A percentile compares a stretch with the other conserved stretches of the same genome.
phyloP scores from a whole-genome alignment of 1,140 invertebrate genomes.

The Chionoecetes opilio region DNA sequence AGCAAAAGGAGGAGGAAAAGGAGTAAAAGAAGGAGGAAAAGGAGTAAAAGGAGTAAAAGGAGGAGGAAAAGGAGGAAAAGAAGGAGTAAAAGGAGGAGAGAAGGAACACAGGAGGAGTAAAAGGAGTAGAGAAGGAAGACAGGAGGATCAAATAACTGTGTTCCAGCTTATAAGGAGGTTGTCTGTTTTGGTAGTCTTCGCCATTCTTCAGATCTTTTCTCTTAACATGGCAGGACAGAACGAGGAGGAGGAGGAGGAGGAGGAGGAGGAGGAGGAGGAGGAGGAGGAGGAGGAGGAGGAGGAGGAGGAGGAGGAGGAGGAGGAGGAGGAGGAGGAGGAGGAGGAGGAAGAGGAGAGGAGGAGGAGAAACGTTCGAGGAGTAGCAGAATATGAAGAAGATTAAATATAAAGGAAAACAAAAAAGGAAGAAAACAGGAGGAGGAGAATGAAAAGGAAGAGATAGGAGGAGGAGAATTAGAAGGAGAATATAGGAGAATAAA shows the following conservation, averaged over 20 bases:
- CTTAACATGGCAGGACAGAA: no score
- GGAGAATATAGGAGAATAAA: not conserved
- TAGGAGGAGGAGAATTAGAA: not conserved
- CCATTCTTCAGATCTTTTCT: no score
- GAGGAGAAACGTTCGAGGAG: not conserved
- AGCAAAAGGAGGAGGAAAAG: no score
- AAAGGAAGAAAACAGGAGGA: not conserved
- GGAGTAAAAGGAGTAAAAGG: no score
- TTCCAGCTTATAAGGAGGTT: no score
- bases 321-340: not conserved
- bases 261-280: not conserved
- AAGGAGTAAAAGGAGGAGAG: no score
- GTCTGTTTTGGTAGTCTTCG: no score
- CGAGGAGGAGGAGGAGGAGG: no score
- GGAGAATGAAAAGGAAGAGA: not conserved
- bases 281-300: slow-evolving; percentile 14
- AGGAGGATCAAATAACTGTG: no score
- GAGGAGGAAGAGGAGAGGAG: not conserved
- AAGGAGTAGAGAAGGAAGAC: not conserved
- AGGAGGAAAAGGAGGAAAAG: no score
- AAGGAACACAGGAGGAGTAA: no score
- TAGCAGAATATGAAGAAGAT: not conserved
- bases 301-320: not conserved
- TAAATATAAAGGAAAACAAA: not conserved
- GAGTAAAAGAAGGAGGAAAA: no score